phyloP scores from a whole-genome alignment of 2,888 invertebrate genomes.

The Osmoderma eremita region DNA sequence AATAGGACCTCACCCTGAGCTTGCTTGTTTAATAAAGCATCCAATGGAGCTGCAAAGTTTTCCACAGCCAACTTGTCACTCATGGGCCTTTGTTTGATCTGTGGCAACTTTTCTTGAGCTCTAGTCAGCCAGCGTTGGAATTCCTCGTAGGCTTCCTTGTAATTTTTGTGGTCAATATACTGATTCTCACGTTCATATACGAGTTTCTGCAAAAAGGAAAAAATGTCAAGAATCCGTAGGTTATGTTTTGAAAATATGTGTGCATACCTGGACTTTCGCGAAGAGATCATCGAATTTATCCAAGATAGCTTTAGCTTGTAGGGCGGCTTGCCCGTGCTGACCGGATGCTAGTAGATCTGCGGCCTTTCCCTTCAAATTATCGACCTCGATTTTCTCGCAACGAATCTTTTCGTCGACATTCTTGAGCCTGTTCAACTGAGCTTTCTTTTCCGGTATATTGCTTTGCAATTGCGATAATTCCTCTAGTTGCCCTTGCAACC shows the following conservation, averaged over 20 bases:
- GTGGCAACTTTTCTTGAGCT: constrained; percentile 89
- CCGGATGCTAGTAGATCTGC: constrained; percentile 87
- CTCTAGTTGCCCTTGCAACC: constrained; percentile 77
- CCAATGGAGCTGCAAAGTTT: constrained; percentile 87
- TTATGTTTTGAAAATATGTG: background rate
- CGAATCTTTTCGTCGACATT: constrained; percentile 87
- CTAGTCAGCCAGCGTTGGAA: constrained; percentile 88
- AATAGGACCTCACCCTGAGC: constrained; percentile 89
- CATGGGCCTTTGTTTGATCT: constrained; percentile 83
- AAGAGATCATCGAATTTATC: constrained; percentile 84
- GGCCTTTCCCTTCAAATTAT: constrained; percentile 84
- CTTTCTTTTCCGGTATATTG: constrained; percentile 86
- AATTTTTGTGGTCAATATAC: constrained; percentile 86
- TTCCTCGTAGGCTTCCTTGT: constrained; percentile 92
- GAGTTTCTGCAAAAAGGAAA: constrained; percentile 65
- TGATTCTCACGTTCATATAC: constrained; percentile 84
- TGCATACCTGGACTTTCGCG: constrained; percentile 74
- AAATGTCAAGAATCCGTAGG: constrained; percentile 10
- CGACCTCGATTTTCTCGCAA: constrained; percentile 90
- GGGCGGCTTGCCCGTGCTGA: constrained; percentile 83
- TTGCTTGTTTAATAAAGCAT: constrained; percentile 86
- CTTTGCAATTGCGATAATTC: constrained; percentile 81
- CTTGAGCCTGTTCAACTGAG: constrained; percentile 86
- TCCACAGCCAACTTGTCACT: constrained; percentile 90
- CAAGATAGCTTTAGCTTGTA: constrained; percentile 85